Base-by-base conservation (phyloP, 2,797 vertebrate genomes). In the Prionace glauca region DNA sequence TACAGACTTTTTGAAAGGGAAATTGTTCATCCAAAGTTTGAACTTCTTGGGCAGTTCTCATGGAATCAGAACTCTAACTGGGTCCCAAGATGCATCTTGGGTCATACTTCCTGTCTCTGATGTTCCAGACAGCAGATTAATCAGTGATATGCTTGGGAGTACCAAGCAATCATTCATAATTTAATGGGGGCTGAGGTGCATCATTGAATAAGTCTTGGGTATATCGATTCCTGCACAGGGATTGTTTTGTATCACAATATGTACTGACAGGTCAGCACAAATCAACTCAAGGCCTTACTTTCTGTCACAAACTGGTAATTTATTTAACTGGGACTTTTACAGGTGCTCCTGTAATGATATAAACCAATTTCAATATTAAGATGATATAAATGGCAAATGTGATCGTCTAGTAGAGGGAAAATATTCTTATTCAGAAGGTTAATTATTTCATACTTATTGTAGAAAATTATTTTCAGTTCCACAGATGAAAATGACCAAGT, bases 351-450 rank as follows among this genome's bases (percentile, higher is more conserved):
- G 60, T 12, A 91, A 65, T n/a, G 60, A 10, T 36, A 65, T 65
- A 32, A 91, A 62, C 62, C 88, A n/a, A 91, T 18, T 91, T 91
- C n/a, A 91, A 91, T 91, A 60, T 91, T 62, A 91, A 91, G 16
- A 14, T 69, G 65, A 10, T 65, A 69, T 93, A 20, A 24, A 69
- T 71, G 69, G 41, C 91, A 41, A 93, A 69, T 93, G 16, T 36
- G n/a, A 36, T 67, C 29, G 36, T 92, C 32, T 69, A 71, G 36
- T 71, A 93, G 67, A 67, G 60, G 12, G 9, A 93, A 69, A 69
- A 4, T 18, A 10, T 67, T 62, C 32, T 67, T 92, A 67, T 7
- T n/a, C 32, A 71, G 11, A 0, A 18, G 9, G 62, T 65, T 1
- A 91, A 62, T 32, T 45, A 50, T 60, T 60, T 26, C 67, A 36